Evolutionary conservation across 2,113 vertebrate genomes (phyloP).

Genomic region (Grammomys surdaster): DNA sequence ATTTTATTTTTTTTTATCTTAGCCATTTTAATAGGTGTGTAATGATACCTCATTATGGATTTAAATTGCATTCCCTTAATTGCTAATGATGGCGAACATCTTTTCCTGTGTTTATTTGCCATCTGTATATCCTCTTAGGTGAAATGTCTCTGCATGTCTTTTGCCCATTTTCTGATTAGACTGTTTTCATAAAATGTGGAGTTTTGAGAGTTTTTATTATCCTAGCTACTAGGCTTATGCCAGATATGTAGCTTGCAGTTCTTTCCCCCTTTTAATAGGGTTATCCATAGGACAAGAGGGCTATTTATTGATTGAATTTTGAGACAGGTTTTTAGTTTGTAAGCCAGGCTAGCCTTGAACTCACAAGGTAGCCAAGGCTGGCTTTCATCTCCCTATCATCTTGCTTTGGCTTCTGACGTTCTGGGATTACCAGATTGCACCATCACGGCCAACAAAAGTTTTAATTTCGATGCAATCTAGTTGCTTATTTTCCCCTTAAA

Average conservation of each 20-base stretch:
- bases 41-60: not conserved
- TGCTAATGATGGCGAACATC: not conserved
- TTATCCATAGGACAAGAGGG: not conserved
- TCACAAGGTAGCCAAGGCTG: not conserved
- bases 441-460: not conserved
- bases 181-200: slow-evolving; percentile 3
- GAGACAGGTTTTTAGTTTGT: not conserved
- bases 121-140: slow-evolving; percentile 17
- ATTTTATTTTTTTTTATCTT: slow-evolving; percentile 41
- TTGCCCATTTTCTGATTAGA: slow-evolving; percentile 44
- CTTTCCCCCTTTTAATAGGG: not conserved
- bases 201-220: slow-evolving; percentile 1
- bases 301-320: not conserved
- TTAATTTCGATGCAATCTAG: not conserved
- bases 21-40: slow-evolving; percentile 48
- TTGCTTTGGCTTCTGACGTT: not conserved
- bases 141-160: slow-evolving; percentile 11
- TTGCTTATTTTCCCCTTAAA: not conserved
- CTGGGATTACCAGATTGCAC: not conserved
- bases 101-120: slow-evolving; percentile 25
- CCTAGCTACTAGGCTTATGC: not conserved
- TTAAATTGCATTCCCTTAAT: slow-evolving; percentile 27
- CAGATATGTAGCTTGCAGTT: not conserved
- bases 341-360: not conserved
- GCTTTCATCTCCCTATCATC: not conserved